Percentiles rank a stretch among this genome's conserved stretches.
Conservation (phyloP, 2,888 invertebrate species). For the Mamestra brassicae region DNA sequence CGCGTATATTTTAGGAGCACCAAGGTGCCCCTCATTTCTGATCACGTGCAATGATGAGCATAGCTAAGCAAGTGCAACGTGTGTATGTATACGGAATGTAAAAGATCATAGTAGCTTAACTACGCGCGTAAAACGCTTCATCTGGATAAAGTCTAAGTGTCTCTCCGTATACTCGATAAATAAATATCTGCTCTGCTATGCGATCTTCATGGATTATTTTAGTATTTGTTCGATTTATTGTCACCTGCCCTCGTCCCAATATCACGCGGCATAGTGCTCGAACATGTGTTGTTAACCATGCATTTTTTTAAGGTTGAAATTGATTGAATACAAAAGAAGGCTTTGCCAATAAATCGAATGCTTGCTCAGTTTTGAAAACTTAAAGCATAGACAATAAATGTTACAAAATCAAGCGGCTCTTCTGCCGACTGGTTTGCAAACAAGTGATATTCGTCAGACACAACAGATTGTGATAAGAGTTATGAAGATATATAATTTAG, state of each 20-base stretch:
- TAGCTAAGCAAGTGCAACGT: not conserved
- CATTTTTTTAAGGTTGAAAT: not conserved
- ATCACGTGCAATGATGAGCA: not conserved
- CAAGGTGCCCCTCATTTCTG: not conserved
- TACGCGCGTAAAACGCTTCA: not conserved
- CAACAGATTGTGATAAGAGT: constrained; percentile 54
- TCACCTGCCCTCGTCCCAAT: not conserved
- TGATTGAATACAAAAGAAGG: not conserved
- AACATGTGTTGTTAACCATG: not conserved
- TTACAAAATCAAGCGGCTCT: constrained; percentile 27
- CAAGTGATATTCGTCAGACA: constrained; percentile 33
- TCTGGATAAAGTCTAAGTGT: constrained; percentile 3
- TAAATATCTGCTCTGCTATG: constrained; percentile 13
- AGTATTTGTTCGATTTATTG: constrained; percentile 44
- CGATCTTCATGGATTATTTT: constrained; percentile 14
- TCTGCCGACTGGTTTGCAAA: constrained; percentile 29
- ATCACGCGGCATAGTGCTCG: not conserved
- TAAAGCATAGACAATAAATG: constrained; percentile 53
- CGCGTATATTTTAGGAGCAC: constrained; percentile 1
- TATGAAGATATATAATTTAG: constrained; percentile 17
- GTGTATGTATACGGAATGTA: not conserved
- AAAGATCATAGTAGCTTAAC: not conserved
- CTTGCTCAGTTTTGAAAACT: constrained; percentile 19
- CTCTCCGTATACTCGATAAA: constrained; percentile 7
- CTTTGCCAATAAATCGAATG: constrained; percentile 43